Evolutionary conservation across 2,797 vertebrate genomes (phyloP), one percentile per base, ranked within the genome.

Genomic region (Clarias fuscus): DNA sequence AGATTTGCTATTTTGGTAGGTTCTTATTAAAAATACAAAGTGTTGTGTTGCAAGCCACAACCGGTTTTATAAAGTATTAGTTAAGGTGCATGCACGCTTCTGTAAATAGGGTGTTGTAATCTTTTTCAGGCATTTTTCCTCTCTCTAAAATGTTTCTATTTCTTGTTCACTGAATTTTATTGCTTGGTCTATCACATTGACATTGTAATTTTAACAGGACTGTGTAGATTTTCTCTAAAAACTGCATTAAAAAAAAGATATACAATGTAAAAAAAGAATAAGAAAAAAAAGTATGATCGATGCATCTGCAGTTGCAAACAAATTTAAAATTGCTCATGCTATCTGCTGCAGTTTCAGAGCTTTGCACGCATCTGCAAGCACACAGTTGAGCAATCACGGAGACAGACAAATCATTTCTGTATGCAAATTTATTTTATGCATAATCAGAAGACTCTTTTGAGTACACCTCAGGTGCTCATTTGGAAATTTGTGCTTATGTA

Each of bases 341-440:
- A 30, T 84, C 37, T 1, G 7, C 68, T 76, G 56, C 80, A 67
- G 64, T 33, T 86, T 72, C 17, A 62, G n/a, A 89, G 30, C 17
- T 59, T 33, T 56, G 24, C 43, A 43, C 80, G 88, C 76, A 78
- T 88, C 82, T 84, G 78, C 33, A 27, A 56, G 33, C 13, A 13
- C 43, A 82, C 71, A 56, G 82, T 75, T 73, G 75, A 73, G 76
- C 59, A 78, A 85, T 72, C 87, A 90, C 18, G 65, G 65, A 82
- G 53, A 56, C 56, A 73, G 87, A 84, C 61, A 70, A 88, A 79
- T 72, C 53, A 61, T 78, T 67, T 82, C 67, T 17, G 64, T 84
- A 84, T 87, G 88, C 70, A 87, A 81, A 87, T 87, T 56, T 18
- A 75, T 76, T 86, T 85, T 22, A 48, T 59, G 72, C 71, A 84